Evolutionary conservation across 2,797 vertebrate genomes (phyloP), one percentile per base, ranked within the genome.

Genomic region (Silurus aristotelis): DNA sequence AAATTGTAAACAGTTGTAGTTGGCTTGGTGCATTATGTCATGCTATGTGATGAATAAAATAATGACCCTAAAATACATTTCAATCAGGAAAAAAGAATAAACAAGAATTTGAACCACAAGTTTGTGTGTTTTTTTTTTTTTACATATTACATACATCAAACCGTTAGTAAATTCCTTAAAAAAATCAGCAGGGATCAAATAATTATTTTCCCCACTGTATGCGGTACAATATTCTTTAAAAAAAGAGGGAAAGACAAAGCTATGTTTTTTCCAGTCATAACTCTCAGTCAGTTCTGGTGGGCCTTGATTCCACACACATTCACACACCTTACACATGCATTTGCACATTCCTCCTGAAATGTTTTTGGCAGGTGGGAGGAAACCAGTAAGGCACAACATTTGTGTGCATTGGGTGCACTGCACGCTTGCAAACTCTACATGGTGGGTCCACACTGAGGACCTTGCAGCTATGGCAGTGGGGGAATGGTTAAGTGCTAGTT

Each of bases 11-110:
- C 97, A 96, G 96, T 95, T 95, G 96, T 98, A 96, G 96, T 98
- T 97, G 94, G 96, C 95, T 96, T 96, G 92, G 96, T 96, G 96
- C 96, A 96, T 97, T 93, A 95, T 96, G 96, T 95, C 96, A 96
- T 96, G 96, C 98, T 96, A 97, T 96, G 97, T 99, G 97, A 97
- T 96, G 96, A 96, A 96, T 96, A 95, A 96, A 93, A 96, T 96
- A 94, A 96, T 96, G 95, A 96, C 94, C 94, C 96, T 96, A 95
- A 95, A 96, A 96, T 96, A 95, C 96, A 96, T 97, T 96, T 95
- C 92, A 97, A 96, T 98, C 97, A 97, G 95, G 96, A 97, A 94
- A 94, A 96, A 95, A 84, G 95, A 97, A 96, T 96, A 96, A 95
- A 95, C 93, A 88, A 89, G 80, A 93, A 92, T 93, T 92, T 82